Evolutionary conservation across 30 jellyfish, hydroid and myxozoan genomes (phyloP), one percentile per base, ranked within the genome.

Genomic region (Sanderia malayensis): DNA sequence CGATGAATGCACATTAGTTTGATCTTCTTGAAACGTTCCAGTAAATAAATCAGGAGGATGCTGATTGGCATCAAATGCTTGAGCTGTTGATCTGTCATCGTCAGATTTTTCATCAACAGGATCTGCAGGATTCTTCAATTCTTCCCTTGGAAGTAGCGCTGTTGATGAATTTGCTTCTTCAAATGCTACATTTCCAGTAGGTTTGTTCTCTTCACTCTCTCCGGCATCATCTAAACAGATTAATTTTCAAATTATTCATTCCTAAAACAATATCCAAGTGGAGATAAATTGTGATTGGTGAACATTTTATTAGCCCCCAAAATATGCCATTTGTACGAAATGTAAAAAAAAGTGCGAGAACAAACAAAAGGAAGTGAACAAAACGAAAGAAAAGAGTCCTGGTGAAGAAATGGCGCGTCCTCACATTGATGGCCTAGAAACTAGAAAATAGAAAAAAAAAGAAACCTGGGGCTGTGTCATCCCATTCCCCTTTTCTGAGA

Each of bases 321-420:
- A n/a, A n/a, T n/a, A n/a, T n/a, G n/a, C n/a, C n/a, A n/a, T 41
- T 41, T 41, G 55, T 41, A 8, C 15, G 11, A 8, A 41, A 15
- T 15, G 8, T 8, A 41, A 41, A 41, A 41, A 41, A 41, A 6
- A 41, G 8, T 15, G 15, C 55, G 15, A 41, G 55, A 6, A 8
- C 8, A 6, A 8, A 41, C 8, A 8, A 41, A 41, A 41, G 55
- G 55, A 41, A 41, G 55, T 8, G 55, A 41, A 15, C 11, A 41
- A 15, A 15, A 41, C 15, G 55, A 8, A 15, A 41, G 8, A 55
- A 55, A 18, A 41, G 67, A 76, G 67, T 82, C 59, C 91, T 79
- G 91, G 91, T 79, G 83, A 79, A 67, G 91, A 79, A 79, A 79
- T 79, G 91, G 82, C 83, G 91, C 91, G 91, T 76, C 58, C 9